Evolutionary conservation across 2,113 vertebrate genomes (phyloP).

Genomic region (Lophochroa leadbeateri): DNA sequence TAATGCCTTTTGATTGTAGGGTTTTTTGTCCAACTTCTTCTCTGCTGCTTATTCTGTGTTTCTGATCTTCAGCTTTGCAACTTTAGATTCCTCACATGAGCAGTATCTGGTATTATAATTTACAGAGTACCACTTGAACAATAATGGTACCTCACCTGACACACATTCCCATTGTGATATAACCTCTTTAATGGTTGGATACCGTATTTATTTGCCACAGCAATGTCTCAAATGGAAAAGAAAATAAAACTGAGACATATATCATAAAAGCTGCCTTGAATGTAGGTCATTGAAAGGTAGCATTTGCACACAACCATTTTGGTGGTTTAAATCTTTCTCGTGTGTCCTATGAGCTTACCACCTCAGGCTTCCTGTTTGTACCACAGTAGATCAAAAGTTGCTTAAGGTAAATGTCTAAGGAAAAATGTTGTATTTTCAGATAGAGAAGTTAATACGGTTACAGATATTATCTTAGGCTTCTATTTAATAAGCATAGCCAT

Average conservation of each 20-base stretch:
- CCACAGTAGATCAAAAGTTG: neutral
- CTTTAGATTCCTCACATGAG: neutral
- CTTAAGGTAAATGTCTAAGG: neutral
- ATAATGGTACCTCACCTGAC: neutral
- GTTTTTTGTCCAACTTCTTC: neutral
- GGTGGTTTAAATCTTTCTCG: neutral
- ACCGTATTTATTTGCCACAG: neutral
- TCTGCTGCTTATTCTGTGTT: neutral
- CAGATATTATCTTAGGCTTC: neutral
- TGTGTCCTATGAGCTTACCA: neutral
- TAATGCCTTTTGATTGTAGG: neutral
- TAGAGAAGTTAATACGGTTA: neutral
- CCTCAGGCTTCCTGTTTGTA: neutral
- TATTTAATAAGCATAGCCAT: neutral
- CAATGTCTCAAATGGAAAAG: neutral
- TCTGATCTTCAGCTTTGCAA: slow-evolving; percentile 15
- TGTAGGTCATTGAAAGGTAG: neutral
- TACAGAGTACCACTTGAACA: neutral
- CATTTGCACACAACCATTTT: neutral
- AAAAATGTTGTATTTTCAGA: neutral
- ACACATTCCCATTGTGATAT: neutral
- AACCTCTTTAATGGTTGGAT: neutral
- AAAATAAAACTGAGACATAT: neutral
- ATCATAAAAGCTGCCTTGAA: neutral
- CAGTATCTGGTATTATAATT: neutral